Evolutionary conservation across 2,888 invertebrate genomes (phyloP).

Genomic region (Ormyrus nitidulus): DNA sequence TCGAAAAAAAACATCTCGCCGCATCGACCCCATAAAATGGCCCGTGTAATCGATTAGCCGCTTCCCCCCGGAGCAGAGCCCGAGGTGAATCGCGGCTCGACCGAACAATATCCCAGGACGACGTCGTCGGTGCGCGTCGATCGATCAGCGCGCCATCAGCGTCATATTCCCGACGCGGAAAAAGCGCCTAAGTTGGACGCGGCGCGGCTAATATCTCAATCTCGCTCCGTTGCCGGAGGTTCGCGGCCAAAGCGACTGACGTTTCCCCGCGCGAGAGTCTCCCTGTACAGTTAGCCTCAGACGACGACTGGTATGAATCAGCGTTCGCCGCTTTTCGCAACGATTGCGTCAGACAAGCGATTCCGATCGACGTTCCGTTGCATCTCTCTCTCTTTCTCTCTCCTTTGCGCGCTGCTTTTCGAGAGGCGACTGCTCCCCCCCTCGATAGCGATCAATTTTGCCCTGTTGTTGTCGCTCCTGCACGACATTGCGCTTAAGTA

Average conservation of each 20-base stretch:
- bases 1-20: no score
- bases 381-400: background rate
- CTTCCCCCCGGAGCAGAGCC: no score
- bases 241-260: background rate
- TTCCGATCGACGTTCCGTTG: slow-evolving; percentile 52
- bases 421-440: background rate
- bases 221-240: background rate
- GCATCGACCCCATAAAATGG: no score
- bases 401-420: no score
- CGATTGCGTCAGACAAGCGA: slow-evolving; percentile 40
- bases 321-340: slow-evolving; percentile 36
- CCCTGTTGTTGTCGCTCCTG: background rate
- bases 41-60: no score
- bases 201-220: slow-evolving; percentile 25
- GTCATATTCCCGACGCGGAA: background rate
- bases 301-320: slow-evolving; percentile 39
- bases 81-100: no score
- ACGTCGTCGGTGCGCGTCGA: no score
- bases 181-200: background rate
- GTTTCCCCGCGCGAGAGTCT: background rate
- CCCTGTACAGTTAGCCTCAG: background rate
- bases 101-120: no score
- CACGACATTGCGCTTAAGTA: slow-evolving; percentile 12
- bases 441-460: slow-evolving; percentile 13
- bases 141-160: background rate